phyloP scores from a whole-genome alignment of 1,140 invertebrate species.

The Pseudomyrmex cubaensis region DNA sequence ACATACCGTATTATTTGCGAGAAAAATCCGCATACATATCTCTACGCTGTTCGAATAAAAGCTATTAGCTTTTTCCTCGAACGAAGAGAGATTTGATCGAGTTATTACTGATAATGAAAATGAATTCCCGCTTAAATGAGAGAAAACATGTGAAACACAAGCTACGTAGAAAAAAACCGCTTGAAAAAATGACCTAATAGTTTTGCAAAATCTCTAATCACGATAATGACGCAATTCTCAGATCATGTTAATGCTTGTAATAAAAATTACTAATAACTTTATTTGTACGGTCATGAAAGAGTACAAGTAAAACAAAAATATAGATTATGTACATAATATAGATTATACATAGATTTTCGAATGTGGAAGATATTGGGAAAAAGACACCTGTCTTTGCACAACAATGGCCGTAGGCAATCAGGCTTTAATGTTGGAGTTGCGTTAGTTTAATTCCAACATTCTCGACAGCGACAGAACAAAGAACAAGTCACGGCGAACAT shows the following conservation, averaged over 20 bases:
- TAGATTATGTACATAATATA: too few relatives aligned
- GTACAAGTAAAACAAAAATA: too few relatives aligned
- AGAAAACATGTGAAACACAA: background rate
- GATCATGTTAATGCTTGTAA: background rate
- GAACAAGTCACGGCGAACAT: slow-evolving; percentile 23
- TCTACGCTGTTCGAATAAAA: background rate
- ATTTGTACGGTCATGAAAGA: background rate
- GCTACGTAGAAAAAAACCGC: background rate
- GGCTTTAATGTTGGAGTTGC: slow-evolving; percentile 73
- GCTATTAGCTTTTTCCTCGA: background rate
- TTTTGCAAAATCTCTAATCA: too few relatives aligned
- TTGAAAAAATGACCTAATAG: background rate
- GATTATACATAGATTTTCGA: slow-evolving; percentile 4
- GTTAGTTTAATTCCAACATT: slow-evolving; percentile 69
- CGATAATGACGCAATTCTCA: too few relatives aligned
- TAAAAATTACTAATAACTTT: slow-evolving; percentile 20
- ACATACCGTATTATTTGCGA: background rate
- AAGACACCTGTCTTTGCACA: background rate
- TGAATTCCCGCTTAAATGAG: background rate
- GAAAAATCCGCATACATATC: slow-evolving; percentile 10
- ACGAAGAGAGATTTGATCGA: background rate
- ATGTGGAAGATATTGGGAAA: background rate
- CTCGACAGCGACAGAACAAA: slow-evolving; percentile 50
- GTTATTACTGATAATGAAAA: background rate
- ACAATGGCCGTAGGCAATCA: slow-evolving; percentile 55